These are phyloP conservation scores for Pitta sordida DNA, from an alignment of 2,113 vertebrate species.

Conservation along the genomic window DNA sequence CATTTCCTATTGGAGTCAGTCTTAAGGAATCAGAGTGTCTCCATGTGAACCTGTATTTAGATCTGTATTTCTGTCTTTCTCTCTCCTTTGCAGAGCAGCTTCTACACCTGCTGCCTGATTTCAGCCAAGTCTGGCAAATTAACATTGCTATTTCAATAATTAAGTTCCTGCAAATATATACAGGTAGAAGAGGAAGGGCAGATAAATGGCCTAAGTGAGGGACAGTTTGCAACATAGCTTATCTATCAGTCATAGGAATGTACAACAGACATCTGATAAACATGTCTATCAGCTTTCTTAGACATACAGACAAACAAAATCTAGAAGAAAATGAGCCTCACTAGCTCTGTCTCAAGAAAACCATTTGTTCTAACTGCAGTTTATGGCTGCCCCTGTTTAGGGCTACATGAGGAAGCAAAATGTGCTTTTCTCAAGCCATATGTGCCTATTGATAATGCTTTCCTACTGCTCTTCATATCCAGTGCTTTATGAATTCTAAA, in stretches of 20 bases:
- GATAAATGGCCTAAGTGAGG: background rate
- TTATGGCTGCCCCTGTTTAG: background rate
- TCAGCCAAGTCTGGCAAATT: background rate
- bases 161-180: background rate
- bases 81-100: background rate
- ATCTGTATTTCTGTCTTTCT: background rate
- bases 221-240: background rate
- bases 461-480: background rate
- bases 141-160: background rate
- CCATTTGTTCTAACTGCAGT: background rate
- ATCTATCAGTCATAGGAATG: background rate
- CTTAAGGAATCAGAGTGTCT: background rate
- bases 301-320: background rate
- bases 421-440: background rate
- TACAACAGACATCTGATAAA: background rate
- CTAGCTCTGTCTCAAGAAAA: background rate
- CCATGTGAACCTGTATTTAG: background rate
- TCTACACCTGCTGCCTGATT: background rate
- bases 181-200: background rate
- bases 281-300: background rate
- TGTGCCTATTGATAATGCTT: background rate
- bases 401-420: background rate
- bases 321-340: background rate
- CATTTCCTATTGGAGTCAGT: background rate
- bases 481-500: background rate